Base-by-base conservation (phyloP, 2,888 invertebrate species). In the Lasius platythorax region DNA sequence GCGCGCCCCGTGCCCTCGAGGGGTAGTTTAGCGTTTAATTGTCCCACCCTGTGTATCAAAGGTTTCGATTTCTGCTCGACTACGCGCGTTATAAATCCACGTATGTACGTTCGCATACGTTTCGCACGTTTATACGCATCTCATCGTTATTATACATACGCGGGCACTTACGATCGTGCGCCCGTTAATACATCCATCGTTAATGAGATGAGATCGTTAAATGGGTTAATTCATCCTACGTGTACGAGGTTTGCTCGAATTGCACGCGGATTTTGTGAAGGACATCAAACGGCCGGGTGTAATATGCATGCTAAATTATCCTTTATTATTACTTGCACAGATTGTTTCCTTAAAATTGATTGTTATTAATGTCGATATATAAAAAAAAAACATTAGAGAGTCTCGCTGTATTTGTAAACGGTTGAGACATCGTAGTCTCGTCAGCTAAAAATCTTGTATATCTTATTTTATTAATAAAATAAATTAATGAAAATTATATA, bases 1-100 rank as follows among this genome's bases (percentile, higher is more conserved):
- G 93, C 91, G 93, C 93, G 92, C 91, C 79, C 91, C 84, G 87
- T 93, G 93, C 93, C 94, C 94, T 94, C 94, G 93, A 95, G 94
- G 95, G 95, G 94, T 94, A 94, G 94, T 95, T 95, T 94, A 95
- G 94, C 94, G 94, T 93, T 95, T 95, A 95, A 95, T 95, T 95
- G 95, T 95, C 92, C 94, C 92, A 93, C 93, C 93, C 92, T 92
- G 92, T 92, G 92, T 94, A 95, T 95, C 95, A 95, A 95, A 94
- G 94, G 94, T 94, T 93, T 95, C 95, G 94, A 94, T 95, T 94
- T 94, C 93, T 93, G 92, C 92, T 92, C 91, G 91, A 91, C 91
- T 93, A 92, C 92, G 91, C 92, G 90, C 88, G 87, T 91, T 92
- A 90, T 91, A 91, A 92, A 92, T 91, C 88, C 90, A 85, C 89